These are phyloP conservation scores for Paracanthobrama guichenoti DNA, from an alignment of 2,113 vertebrate genomes.

Conservation along the genomic window DNA sequence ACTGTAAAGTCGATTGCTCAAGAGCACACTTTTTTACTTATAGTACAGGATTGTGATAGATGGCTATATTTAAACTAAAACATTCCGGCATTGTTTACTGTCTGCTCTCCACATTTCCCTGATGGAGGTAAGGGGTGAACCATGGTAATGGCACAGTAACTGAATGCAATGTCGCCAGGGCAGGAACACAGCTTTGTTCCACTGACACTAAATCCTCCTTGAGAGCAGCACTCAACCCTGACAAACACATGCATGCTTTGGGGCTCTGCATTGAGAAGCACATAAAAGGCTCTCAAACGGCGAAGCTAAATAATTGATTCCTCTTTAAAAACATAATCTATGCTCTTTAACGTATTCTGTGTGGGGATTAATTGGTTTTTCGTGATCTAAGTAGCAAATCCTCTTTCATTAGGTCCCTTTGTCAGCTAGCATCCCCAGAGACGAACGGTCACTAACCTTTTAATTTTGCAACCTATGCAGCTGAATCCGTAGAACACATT, in stretches of 20 bases:
- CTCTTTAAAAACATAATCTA: constrained; percentile 30
- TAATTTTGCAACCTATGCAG: neutral
- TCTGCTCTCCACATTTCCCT: constrained; percentile 1
- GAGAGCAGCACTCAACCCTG: constrained; percentile 32
- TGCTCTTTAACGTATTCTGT: constrained; percentile 48
- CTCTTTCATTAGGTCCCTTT: constrained; percentile 19
- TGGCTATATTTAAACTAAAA: neutral
- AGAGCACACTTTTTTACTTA: neutral
- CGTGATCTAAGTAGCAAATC: constrained; percentile 42
- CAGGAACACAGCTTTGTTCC: constrained; percentile 48
- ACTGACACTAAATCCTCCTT: constrained; percentile 42
- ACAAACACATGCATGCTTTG: constrained; percentile 29
- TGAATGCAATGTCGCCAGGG: constrained; percentile 51
- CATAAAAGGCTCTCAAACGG: constrained; percentile 26
- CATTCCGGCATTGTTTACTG: neutral
- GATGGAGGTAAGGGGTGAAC: constrained; percentile 23
- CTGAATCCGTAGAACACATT: neutral
- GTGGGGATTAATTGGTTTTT: constrained; percentile 38
- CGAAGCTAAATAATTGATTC: constrained; percentile 5
- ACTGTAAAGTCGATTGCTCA: constrained; percentile 8
- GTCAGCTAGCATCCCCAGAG: constrained; percentile 27
- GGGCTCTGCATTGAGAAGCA: constrained; percentile 14
- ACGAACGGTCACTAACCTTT: neutral
- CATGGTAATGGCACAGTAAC: constrained; percentile 53
- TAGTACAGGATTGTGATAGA: neutral